Conservation (phyloP, 2,797 vertebrate species). For the Bovichtus variegatus region DNA sequence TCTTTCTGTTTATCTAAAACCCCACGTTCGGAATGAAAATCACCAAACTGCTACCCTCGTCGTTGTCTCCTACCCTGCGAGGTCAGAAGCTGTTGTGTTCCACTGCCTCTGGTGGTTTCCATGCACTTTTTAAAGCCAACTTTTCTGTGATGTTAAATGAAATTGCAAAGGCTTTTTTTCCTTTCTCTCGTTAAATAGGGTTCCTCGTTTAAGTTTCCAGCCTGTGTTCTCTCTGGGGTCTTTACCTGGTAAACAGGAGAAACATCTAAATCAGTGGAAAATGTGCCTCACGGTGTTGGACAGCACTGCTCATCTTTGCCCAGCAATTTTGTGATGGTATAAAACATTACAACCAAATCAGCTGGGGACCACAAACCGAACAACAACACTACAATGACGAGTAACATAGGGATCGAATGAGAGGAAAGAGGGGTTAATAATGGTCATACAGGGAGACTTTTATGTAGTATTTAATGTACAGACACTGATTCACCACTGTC, state of each 20-base stretch:
- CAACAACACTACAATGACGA: conserved; percentile 43
- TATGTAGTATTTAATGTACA: neutral
- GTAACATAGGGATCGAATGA: conserved; percentile 29
- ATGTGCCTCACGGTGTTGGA: conserved; percentile 69
- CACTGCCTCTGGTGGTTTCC: conserved; percentile 58
- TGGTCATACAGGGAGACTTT: neutral
- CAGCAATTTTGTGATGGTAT: conserved; percentile 54
- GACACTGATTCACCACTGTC: neutral
- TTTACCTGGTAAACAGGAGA: conserved; percentile 80
- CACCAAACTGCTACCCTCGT: conserved; percentile 10
- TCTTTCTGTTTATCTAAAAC: conserved; percentile 53
- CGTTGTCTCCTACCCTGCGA: conserved; percentile 23
- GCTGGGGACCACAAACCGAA: conserved; percentile 62
- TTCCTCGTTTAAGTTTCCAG: conserved; percentile 80
- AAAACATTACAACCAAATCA: conserved; percentile 71
- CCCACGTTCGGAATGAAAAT: conserved; percentile 35
- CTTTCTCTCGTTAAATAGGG: conserved; percentile 65
- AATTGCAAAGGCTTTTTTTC: conserved; percentile 37
- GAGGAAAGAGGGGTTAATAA: neutral
- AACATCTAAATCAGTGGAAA: conserved; percentile 82
- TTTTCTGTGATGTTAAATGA: conserved; percentile 60
- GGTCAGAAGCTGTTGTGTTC: conserved; percentile 54
- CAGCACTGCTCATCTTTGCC: conserved; percentile 43
- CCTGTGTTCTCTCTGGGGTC: conserved; percentile 71
- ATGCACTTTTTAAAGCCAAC: conserved; percentile 35